These are phyloP conservation scores for Andrena marginata DNA, from an alignment of 2,888 invertebrate species.

Conservation along the genomic window DNA sequence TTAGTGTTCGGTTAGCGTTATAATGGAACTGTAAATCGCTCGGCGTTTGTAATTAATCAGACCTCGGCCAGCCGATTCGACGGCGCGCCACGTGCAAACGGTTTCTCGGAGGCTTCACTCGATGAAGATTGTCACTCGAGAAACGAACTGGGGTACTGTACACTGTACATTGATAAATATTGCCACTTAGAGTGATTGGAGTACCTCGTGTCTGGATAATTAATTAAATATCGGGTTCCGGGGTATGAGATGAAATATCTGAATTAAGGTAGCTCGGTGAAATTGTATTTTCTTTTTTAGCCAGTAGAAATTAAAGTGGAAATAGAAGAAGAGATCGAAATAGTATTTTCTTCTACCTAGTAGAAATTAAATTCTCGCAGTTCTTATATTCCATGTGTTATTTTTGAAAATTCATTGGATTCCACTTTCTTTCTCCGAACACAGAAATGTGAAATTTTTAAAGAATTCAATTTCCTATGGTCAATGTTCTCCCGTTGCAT, in stretches of 20 bases:
- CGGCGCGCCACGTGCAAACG: slow-evolving; percentile 50
- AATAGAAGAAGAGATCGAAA: too few relatives aligned
- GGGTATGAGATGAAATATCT: too few relatives aligned
- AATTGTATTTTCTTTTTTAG: too few relatives aligned
- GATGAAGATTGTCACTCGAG: slow-evolving; percentile 23
- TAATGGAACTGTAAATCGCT: slow-evolving; percentile 71
- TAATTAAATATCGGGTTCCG: too few relatives aligned
- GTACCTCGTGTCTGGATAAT: too few relatives aligned
- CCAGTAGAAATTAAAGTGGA: too few relatives aligned
- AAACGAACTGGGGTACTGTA: not conserved
- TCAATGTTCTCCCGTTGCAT: not conserved
- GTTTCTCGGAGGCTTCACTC: slow-evolving; percentile 42
- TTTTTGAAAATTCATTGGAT: not conserved
- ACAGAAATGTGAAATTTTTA: not conserved
- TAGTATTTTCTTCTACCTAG: not conserved
- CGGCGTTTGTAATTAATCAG: slow-evolving; percentile 71
- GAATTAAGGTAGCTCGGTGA: too few relatives aligned
- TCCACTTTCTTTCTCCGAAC: not conserved
- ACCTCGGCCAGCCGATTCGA: slow-evolving; percentile 62
- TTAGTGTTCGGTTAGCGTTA: slow-evolving; percentile 65
- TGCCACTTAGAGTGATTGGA: not conserved
- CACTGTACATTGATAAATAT: not conserved
- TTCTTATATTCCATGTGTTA: not conserved
- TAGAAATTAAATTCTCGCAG: not conserved
- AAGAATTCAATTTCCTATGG: not conserved